phyloP scores from a whole-genome alignment of 2,113 vertebrate genomes.

The Dicentrarchus labrax region DNA sequence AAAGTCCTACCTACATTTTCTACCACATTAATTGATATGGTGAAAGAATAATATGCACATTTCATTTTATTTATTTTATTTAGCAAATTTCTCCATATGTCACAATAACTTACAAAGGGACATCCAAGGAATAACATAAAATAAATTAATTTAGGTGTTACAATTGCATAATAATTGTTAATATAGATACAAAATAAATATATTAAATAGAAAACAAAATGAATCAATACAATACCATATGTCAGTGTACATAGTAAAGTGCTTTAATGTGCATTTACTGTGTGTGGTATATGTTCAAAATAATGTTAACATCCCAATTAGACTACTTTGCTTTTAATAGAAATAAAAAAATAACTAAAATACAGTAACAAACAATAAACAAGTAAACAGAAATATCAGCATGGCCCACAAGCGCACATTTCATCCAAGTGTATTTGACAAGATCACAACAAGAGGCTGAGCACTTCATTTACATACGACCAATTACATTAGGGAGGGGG shows the following conservation, averaged over 20 bases:
- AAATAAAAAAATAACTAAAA: background rate
- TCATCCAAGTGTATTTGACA: slow-evolving; percentile 35
- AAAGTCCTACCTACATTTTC: background rate
- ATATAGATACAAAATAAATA: background rate
- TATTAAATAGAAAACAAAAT: background rate
- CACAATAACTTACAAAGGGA: background rate
- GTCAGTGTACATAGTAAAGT: background rate
- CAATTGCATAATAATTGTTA: background rate
- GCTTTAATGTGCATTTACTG: background rate
- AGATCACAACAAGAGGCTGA: slow-evolving; percentile 43
- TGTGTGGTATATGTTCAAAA: background rate
- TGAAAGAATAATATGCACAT: background rate
- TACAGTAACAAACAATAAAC: background rate
- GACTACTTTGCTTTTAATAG: background rate
- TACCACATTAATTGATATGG: background rate
- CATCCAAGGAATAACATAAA: background rate
- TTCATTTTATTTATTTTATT: background rate
- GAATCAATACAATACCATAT: background rate
- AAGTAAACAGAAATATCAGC: background rate
- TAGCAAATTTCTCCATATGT: background rate
- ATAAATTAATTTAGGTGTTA: background rate
- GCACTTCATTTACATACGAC: slow-evolving; percentile 56
- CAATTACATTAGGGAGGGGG: slow-evolving; percentile 62
- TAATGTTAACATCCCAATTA: background rate
- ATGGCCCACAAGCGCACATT: background rate